Conservation (phyloP, 1,140 invertebrate species). For the Caenorhabditis brenneri region DNA sequence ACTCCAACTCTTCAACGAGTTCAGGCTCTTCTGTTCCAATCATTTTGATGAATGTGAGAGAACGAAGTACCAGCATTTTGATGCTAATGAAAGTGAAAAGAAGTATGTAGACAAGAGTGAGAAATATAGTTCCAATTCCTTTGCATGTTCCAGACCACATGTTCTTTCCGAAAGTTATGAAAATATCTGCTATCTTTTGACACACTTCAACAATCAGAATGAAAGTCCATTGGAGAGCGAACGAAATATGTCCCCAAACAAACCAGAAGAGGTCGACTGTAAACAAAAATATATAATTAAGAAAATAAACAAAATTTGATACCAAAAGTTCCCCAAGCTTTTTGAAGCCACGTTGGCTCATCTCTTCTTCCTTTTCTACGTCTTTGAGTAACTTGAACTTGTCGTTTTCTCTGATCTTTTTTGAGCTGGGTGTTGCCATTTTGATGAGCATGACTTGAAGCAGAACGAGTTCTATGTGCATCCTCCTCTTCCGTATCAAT, state of each 20-base stretch:
- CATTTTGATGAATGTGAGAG: background rate
- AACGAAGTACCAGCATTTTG: background rate
- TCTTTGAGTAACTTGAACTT: background rate
- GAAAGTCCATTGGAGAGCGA: constrained; percentile 14
- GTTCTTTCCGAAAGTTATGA: background rate
- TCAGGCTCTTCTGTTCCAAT: background rate
- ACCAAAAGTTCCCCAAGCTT: background rate
- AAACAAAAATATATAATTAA: background rate
- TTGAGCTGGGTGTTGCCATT: background rate
- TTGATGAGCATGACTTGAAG: background rate
- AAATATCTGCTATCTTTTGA: constrained; percentile 10
- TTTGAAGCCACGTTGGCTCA: background rate
- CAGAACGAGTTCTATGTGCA: background rate
- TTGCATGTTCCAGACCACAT: background rate
- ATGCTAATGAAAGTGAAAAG: background rate
- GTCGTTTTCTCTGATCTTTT: constrained; percentile 8
- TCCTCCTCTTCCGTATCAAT: constrained; percentile 10
- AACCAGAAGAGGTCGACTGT: background rate
- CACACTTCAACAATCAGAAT: constrained; percentile 25
- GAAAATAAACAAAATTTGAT: background rate
- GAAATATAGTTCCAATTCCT: background rate
- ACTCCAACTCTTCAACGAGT: background rate
- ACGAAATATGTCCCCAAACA: background rate
- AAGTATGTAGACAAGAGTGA: background rate
- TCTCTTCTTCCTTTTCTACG: constrained; percentile 17